phyloP scores from a whole-genome alignment of 2,113 vertebrate genomes.

The Corythaeola cristata region DNA sequence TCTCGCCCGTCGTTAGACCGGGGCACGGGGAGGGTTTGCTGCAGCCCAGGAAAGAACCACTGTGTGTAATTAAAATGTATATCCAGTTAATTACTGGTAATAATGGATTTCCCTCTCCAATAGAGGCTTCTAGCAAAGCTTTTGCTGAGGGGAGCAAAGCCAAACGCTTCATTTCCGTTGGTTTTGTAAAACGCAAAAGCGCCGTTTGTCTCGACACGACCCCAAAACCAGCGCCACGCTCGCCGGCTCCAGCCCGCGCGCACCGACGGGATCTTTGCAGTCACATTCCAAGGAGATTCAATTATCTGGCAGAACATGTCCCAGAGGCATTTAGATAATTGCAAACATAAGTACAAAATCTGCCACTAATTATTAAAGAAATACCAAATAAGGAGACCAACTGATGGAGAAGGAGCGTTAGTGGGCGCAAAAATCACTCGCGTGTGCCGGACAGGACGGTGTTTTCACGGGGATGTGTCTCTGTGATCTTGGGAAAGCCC shows the following conservation, averaged over 20 bases:
- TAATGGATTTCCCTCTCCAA: neutral
- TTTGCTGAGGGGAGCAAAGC: neutral
- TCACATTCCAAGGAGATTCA: slow-evolving; percentile 31
- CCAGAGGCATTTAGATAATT: slow-evolving; percentile 44
- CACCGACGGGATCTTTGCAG: neutral
- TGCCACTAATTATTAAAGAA: slow-evolving; percentile 52
- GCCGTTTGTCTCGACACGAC: neutral
- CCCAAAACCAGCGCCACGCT: neutral
- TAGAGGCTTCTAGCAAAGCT: neutral
- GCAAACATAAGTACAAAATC: slow-evolving; percentile 45
- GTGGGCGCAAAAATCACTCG: neutral
- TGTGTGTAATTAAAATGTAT: neutral
- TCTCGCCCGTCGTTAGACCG: too few species aligned
- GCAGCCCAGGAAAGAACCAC: neutral
- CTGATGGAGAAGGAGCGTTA: neutral
- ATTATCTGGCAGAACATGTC: slow-evolving; percentile 26
- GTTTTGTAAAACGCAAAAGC: neutral
- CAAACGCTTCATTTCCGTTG: neutral
- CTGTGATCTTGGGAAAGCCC: neutral
- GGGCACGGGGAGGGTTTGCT: neutral
- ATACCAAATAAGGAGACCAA: slow-evolving; percentile 19
- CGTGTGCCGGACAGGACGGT: fast-evolving
- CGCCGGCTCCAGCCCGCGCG: neutral
- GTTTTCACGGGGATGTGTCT: neutral
- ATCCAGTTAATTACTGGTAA: neutral